Conservation (phyloP, 2,888 invertebrate genomes). For the Heliconius ethilla region DNA sequence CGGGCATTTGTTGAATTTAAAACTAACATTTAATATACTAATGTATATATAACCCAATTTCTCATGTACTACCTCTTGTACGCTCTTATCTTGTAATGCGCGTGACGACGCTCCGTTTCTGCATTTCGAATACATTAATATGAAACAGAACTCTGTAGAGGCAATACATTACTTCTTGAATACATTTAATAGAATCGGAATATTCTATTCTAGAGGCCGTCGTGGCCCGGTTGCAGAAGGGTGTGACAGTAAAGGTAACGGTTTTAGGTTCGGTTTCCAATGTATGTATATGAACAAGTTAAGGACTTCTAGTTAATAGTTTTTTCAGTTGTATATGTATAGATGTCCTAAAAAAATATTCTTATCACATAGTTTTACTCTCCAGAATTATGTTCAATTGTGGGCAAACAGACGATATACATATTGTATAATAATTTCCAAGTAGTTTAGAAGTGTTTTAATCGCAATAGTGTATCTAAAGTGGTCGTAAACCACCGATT, state of each 20-base stretch:
- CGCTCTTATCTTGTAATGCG: slow-evolving; percentile 25
- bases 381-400: neutral
- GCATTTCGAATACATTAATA: slow-evolving; percentile 28
- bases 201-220: neutral
- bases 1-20: neutral
- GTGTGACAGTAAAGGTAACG: no score
- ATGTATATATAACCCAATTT: slow-evolving; percentile 20
- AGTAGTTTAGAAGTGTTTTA: neutral
- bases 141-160: slow-evolving; percentile 15
- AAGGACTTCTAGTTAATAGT: no score
- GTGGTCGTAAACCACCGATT: slow-evolving; percentile 21
- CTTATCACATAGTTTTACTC: no score
- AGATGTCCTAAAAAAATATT: no score
- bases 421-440: neutral
- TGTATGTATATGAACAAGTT: no score
- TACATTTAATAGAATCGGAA: slow-evolving; percentile 5
- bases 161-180: slow-evolving; percentile 19
- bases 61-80: neutral
- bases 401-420: neutral
- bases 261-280: no score
- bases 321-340: no score
- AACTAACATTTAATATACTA: slow-evolving; percentile 17
- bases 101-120: slow-evolving; percentile 17
- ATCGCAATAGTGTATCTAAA: slow-evolving; percentile 19
- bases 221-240: no score